Base-by-base conservation (phyloP, 2,888 invertebrate species). In the Subacronicta megacephala region DNA sequence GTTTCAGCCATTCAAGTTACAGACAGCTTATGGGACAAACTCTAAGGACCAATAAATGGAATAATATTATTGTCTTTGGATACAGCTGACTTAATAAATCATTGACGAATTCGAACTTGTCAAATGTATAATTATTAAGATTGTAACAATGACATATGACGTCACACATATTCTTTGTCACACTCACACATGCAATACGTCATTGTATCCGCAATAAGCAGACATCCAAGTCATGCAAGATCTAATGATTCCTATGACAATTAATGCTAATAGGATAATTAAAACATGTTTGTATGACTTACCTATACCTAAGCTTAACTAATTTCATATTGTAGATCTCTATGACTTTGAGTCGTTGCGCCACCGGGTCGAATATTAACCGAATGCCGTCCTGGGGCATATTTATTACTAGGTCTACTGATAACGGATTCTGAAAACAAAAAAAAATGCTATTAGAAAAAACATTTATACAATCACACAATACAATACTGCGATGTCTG, bases 321-420 rank as follows among this genome's bases (percentile, higher is more conserved):
- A 98, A 95, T 94, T 97, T 98, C 97, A 99, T 97, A 95, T 98
- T 98, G 89, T 98, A 99, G 77, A 99, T 98, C 95, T 99, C 99
- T 93, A 99, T 99, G 74, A 98, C 96, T 96, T 99, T 99, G 77
- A 99, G 96, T 84, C 99, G 96, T 92, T 99, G 99, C 42, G 97
- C 97, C 52, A 98, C 96, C 35, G 99, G 98, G 94, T 99, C 99
- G 92, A 99, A 99, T 93, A 99, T 97, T 81, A 99, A 96, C 90
- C 98, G 96, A 73, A 99, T 97, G 43, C 99, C 99, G 95, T 99
- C 99, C 88, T 98, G 97, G 51, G 99, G 98, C 93, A 99, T 96
- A 95, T 98, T 98, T 88, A 99, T 97, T 80, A 99, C 98, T 92
- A 99, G 95, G 91, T 99, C 99, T 94, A 98, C 98, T 82, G 97